Conservation (phyloP, 2,797 vertebrate genomes). For the Morus bassanus region DNA sequence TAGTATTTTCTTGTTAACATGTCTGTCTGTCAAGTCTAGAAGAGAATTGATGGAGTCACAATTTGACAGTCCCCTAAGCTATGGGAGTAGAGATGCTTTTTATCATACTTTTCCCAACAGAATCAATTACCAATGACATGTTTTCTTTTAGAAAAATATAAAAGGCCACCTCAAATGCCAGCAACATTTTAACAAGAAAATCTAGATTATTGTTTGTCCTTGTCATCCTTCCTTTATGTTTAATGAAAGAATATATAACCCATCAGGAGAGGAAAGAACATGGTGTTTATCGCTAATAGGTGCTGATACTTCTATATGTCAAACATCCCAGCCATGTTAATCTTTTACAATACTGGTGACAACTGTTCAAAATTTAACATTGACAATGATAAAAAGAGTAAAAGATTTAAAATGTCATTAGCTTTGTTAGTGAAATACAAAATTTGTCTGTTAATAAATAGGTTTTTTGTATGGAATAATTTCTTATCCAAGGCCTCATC, state of each 20-base stretch:
- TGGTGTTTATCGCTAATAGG: constrained; percentile 26
- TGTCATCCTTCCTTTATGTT: constrained; percentile 22
- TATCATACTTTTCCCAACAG: neutral
- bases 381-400: neutral
- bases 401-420: neutral
- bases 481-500: neutral
- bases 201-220: neutral
- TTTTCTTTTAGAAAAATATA: constrained; percentile 14
- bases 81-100: neutral
- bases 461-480: neutral
- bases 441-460: neutral
- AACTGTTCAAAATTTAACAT: neutral
- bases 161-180: neutral
- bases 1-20: neutral
- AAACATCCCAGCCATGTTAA: neutral
- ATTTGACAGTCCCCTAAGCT: neutral
- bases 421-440: neutral
- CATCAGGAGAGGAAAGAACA: constrained; percentile 3
- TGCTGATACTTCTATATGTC: constrained; percentile 24
- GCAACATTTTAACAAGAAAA: neutral
- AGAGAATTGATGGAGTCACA: neutral
- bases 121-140: constrained; percentile 39
- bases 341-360: neutral
- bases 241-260: constrained; percentile 36
- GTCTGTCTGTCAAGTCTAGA: neutral